phyloP scores from a whole-genome alignment of 1,140 invertebrate species.

The Brachionus asplanchnoidis region DNA sequence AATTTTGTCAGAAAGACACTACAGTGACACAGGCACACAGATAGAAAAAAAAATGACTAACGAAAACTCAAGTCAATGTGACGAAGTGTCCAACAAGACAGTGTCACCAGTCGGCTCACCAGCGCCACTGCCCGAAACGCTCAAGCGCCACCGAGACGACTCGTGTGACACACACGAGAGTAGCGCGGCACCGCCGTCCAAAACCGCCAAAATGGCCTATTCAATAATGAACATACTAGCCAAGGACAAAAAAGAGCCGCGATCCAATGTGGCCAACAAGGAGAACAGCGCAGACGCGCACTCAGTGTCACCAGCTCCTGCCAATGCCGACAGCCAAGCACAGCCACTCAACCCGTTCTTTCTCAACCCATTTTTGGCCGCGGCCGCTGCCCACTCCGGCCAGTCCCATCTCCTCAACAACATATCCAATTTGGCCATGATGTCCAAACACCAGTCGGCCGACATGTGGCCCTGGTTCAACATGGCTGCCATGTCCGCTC shows the following conservation, averaged over 20 bases:
- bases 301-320: not conserved
- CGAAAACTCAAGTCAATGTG: not conserved
- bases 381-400: not conserved
- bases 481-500: constrained; percentile 25
- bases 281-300: not conserved
- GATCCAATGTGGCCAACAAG: not conserved
- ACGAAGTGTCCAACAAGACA: not conserved
- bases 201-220: not conserved
- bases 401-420: not conserved
- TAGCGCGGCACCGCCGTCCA: not conserved
- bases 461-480: constrained; percentile 33
- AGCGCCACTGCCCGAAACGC: not conserved
- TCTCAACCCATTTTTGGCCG: constrained; percentile 5
- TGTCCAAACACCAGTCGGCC: not conserved
- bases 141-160: not conserved
- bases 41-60: not conserved
- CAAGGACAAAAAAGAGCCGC: not conserved
- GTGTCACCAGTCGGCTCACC: not conserved
- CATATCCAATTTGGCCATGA: constrained; percentile 7
- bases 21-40: not conserved
- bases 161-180: not conserved
- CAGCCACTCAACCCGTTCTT: not conserved
- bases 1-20: not conserved
- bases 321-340: not conserved
- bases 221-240: not conserved